phyloP scores from a whole-genome alignment of 2,888 invertebrate species.

The Cataglyphis livida region DNA sequence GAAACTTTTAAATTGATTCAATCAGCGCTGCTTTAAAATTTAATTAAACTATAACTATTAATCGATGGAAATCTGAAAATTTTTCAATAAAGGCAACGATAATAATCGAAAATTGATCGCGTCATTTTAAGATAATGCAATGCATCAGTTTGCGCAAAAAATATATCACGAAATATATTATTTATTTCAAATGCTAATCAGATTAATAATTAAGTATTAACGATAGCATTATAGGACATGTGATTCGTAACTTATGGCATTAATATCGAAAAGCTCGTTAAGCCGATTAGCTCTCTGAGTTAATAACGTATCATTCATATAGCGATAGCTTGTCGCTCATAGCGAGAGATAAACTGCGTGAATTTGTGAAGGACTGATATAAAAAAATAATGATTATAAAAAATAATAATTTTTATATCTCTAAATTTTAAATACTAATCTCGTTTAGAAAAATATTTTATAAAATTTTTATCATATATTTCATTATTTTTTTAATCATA shows the following conservation, averaged over 20 bases:
- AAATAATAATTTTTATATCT: not conserved
- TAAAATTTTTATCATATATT: not conserved
- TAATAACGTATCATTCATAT: conserved; percentile 37
- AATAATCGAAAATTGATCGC: not conserved
- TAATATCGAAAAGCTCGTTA: conserved; percentile 34
- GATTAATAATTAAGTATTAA: conserved; percentile 14
- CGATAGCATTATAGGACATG: conserved; percentile 12
- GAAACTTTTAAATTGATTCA: conserved; percentile 10
- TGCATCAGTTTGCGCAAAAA: not conserved
- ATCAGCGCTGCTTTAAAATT: conserved; percentile 6
- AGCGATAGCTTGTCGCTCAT: not conserved
- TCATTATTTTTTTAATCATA: too few species aligned
- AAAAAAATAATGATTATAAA: conserved; percentile 6
- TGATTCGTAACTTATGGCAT: conserved; percentile 6
- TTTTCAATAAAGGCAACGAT: not conserved
- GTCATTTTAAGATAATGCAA: conserved; percentile 3
- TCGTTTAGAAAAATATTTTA: not conserved
- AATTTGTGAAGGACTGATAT: not conserved
- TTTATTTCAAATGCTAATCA: conserved; percentile 1
- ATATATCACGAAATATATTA: not conserved
- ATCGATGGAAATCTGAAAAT: conserved; percentile 1
- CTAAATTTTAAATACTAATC: not conserved
- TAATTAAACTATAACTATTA: conserved; percentile 1
- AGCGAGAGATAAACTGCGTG: not conserved
- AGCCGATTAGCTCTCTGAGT: conserved; percentile 18